These are phyloP conservation scores for Euwallacea fornicatus DNA, from an alignment of 1,140 invertebrate species.

Conservation along the genomic window DNA sequence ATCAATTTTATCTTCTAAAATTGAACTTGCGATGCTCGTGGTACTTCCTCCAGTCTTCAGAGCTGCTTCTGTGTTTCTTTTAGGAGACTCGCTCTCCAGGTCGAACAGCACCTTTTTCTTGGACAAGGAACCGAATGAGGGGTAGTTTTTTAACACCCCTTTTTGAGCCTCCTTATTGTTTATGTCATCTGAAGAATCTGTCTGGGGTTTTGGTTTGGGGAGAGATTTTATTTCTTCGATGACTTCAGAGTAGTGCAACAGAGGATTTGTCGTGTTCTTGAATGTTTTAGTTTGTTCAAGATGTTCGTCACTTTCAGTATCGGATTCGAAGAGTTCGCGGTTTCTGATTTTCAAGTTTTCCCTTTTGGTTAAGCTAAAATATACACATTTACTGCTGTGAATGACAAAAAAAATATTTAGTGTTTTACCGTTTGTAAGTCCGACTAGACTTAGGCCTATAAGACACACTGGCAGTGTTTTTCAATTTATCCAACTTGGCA, in stretches of 20 bases:
- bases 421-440: too few species aligned
- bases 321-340: conserved; percentile 41
- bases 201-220: neutral
- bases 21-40: conserved; percentile 44
- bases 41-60: conserved; percentile 42
- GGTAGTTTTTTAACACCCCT: conserved; percentile 44
- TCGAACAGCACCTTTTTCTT: conserved; percentile 51
- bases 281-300: neutral
- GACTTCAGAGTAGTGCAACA: neutral
- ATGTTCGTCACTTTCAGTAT: conserved; percentile 41
- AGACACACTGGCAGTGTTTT: conserved; percentile 23
- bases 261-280: conserved; percentile 2
- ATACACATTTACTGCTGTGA: neutral
- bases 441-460: conserved; percentile 12
- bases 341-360: conserved; percentile 35
- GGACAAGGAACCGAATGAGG: conserved; percentile 38
- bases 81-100: conserved; percentile 41
- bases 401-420: too few species aligned
- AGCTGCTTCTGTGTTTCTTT: conserved; percentile 1
- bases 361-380: neutral
- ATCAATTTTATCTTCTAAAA: conserved; percentile 35
- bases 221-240: conserved; percentile 1
- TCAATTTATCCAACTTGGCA: neutral
- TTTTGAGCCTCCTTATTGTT: conserved; percentile 36
- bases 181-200: conserved; percentile 19